Evolutionary conservation across 2,113 vertebrate genomes (phyloP).

Genomic region (Pelvicachromis taeniatus): DNA sequence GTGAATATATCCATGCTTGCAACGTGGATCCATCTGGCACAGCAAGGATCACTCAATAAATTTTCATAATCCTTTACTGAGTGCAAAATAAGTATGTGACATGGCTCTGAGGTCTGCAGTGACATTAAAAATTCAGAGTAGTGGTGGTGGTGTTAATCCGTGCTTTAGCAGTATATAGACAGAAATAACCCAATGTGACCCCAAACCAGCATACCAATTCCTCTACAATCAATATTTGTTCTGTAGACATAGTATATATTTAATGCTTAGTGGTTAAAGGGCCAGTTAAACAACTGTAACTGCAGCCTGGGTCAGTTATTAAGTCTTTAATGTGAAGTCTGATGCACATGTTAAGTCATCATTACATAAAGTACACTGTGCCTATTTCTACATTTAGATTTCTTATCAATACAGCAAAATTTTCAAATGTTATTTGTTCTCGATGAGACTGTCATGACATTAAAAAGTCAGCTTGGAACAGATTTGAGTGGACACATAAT

Average conservation of each 20-base stretch:
- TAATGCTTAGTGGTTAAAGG: background rate
- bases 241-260: background rate
- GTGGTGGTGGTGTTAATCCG: background rate
- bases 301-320: background rate
- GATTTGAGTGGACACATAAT: background rate
- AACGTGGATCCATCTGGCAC: constrained; percentile 35
- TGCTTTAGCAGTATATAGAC: background rate
- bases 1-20: background rate
- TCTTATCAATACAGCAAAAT: background rate
- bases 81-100: constrained; percentile 32
- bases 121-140: background rate
- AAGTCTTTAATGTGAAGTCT: background rate
- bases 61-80: constrained; percentile 42
- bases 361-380: background rate
- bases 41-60: constrained; percentile 27
- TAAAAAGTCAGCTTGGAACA: background rate
- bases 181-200: background rate
- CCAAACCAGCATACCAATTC: background rate
- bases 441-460: background rate
- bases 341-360: background rate
- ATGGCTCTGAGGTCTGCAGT: background rate
- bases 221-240: background rate
- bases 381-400: background rate
- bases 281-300: background rate
- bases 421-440: background rate